A percentile compares a stretch with the other conserved stretches of the same genome.
Conservation (phyloP, 2,113 vertebrate genomes). For the Damaliscus lunatus region DNA sequence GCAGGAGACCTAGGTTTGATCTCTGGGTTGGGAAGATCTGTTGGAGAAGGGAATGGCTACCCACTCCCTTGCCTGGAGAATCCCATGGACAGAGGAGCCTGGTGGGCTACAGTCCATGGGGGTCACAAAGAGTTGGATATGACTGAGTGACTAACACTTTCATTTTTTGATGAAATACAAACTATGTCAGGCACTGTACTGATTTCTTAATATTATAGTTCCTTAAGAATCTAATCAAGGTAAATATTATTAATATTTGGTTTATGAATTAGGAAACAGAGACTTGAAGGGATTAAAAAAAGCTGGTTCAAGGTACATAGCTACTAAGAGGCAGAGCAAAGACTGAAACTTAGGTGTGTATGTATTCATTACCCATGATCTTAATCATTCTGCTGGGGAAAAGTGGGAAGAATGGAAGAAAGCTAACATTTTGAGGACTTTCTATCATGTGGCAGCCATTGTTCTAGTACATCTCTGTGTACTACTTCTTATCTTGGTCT, state of each 20-base stretch:
- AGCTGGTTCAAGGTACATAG: background rate
- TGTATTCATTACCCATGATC: background rate
- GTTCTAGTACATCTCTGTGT: background rate
- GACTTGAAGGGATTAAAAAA: background rate
- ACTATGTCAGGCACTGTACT: background rate
- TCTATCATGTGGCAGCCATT: background rate
- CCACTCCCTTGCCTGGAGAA: background rate
- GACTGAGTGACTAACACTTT: background rate
- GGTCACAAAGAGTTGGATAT: background rate
- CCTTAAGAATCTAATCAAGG: background rate
- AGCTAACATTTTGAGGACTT: background rate
- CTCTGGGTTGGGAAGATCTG: background rate
- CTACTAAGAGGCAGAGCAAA: background rate
- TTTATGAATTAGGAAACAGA: background rate
- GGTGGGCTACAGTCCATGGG: background rate
- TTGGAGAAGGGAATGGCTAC: background rate
- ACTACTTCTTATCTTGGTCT: background rate
- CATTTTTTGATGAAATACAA: background rate
- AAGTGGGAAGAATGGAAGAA: background rate
- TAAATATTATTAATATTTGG: background rate
- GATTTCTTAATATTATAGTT: background rate
- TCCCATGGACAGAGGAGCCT: background rate
- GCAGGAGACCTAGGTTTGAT: background rate
- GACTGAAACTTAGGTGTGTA: background rate
- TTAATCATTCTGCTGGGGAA: background rate